These are phyloP conservation scores for Notocelia uddmanniana DNA, from an alignment of 2,888 invertebrate genomes.

Conservation along the genomic window DNA sequence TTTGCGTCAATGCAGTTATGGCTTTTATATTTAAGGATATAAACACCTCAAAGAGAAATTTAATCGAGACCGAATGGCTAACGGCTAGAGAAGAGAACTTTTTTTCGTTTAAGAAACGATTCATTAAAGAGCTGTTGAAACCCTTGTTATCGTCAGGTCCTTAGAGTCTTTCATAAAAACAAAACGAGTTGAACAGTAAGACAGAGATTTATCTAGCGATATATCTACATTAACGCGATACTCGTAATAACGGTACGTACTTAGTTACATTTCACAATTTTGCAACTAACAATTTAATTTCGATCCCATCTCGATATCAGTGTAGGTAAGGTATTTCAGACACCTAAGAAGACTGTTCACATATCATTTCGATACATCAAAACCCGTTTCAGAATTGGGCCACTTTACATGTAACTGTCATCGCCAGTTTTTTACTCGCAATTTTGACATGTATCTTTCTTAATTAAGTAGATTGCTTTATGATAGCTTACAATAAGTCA, in stretches of 20 bases:
- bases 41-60: conserved; percentile 52
- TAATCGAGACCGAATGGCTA: conserved; percentile 56
- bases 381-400: conserved; percentile 1
- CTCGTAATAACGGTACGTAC: conserved; percentile 12
- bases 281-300: not conserved
- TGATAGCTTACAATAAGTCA: not conserved
- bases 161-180: conserved; percentile 29
- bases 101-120: conserved; percentile 58
- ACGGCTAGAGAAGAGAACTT: conserved; percentile 54
- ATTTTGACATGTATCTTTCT: conserved; percentile 24
- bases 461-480: conserved; percentile 11
- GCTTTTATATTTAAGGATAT: not conserved
- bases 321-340: no score
- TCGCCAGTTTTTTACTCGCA: conserved; percentile 23
- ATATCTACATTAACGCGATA: conserved; percentile 24
- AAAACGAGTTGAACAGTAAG: conserved; percentile 13
- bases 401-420: conserved; percentile 36
- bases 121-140: conserved; percentile 63
- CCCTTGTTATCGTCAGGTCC: conserved; percentile 60
- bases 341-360: not conserved
- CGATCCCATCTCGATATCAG: not conserved
- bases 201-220: conserved; percentile 29
- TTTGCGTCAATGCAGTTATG: conserved; percentile 14
- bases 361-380: not conserved
- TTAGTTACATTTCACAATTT: conserved; percentile 4